These are phyloP conservation scores for Diprion similis DNA, from an alignment of 1,140 invertebrate genomes.

Conservation along the genomic window DNA sequence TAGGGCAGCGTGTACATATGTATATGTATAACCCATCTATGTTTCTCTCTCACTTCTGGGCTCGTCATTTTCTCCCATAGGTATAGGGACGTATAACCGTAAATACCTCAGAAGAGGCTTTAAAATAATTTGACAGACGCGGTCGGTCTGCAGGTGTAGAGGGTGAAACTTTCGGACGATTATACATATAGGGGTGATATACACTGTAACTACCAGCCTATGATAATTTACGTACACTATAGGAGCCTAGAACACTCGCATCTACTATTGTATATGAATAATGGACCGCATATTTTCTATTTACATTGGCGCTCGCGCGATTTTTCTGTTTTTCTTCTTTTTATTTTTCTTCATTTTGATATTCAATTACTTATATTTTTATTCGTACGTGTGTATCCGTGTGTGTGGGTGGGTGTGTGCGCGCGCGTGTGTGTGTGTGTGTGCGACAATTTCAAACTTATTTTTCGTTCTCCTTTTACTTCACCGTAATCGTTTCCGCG, in stretches of 20 bases:
- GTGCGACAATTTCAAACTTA: too few relatives aligned
- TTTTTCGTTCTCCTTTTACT: too few relatives aligned
- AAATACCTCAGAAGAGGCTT: not conserved
- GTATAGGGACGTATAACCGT: not conserved
- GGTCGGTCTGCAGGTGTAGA: not conserved
- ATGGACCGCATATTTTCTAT: slow-evolving; percentile 7
- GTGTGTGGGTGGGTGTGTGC: too few relatives aligned
- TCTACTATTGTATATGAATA: not conserved
- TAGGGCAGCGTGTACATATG: too few relatives aligned
- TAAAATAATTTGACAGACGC: not conserved
- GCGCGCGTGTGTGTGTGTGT: too few relatives aligned
- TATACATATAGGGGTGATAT: not conserved
- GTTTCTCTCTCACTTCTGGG: not conserved
- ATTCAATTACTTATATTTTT: too few relatives aligned
- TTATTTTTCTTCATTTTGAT: not conserved
- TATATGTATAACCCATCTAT: too few relatives aligned
- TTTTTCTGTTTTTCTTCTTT: not conserved
- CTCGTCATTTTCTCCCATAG: not conserved
- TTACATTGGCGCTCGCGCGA: not conserved
- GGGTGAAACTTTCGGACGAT: not conserved
- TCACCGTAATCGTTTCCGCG: too few relatives aligned
- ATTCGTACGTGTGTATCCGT: too few relatives aligned
- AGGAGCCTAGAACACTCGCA: not conserved
- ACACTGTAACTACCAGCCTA: slow-evolving; percentile 1
- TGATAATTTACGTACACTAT: not conserved